Conservation (phyloP, 1,140 invertebrate species). For the Brachionus rubens region DNA sequence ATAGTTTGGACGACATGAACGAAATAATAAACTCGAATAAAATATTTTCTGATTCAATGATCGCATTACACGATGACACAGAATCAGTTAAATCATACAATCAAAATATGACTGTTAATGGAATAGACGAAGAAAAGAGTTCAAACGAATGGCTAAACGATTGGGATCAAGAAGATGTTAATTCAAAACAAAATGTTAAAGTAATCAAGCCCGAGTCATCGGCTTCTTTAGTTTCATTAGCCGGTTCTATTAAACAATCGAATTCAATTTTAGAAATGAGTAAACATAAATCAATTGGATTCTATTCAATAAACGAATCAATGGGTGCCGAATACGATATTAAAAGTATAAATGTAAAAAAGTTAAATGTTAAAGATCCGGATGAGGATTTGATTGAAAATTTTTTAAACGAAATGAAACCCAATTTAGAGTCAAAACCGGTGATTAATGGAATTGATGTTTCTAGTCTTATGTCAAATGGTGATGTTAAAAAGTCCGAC, state of each 20-base stretch:
- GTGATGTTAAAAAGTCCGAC: not conserved
- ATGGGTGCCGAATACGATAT: slow-evolving; percentile 30
- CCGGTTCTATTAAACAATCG: not conserved
- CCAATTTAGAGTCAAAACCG: not conserved
- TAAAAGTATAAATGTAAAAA: slow-evolving; percentile 32
- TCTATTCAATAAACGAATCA: not conserved
- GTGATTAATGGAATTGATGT: too few relatives aligned
- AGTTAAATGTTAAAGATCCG: not conserved
- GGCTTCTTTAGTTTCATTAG: not conserved
- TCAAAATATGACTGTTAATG: not conserved
- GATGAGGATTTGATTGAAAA: slow-evolving; percentile 16
- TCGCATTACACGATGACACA: slow-evolving; percentile 29
- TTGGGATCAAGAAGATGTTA: not conserved
- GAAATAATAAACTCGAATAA: not conserved
- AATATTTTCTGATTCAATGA: slow-evolving; percentile 42
- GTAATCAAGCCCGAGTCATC: not conserved
- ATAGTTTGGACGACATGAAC: not conserved
- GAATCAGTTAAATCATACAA: slow-evolving; percentile 4
- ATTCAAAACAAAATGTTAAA: not conserved
- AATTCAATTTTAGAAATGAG: not conserved
- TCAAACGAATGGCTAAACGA: slow-evolving; percentile 2
- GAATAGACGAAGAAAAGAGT: not conserved
- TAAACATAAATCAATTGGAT: not conserved
- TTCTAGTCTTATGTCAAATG: too few relatives aligned
- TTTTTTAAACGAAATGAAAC: slow-evolving; percentile 41